These are phyloP conservation scores for Amblyornis subalaris DNA, from an alignment of 2,113 vertebrate genomes.

Conservation along the genomic window DNA sequence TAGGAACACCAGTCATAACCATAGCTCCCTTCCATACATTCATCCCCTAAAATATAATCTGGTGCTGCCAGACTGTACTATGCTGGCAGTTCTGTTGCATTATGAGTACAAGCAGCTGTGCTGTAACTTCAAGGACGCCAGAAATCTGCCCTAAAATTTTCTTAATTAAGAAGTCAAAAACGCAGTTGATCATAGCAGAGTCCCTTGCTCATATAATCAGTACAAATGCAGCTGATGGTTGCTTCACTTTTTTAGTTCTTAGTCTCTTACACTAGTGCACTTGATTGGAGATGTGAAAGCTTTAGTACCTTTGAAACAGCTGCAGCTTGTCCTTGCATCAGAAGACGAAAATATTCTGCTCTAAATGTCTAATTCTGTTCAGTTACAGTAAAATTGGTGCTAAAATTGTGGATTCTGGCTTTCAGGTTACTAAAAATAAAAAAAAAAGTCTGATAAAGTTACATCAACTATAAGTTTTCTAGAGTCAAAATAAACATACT, in stretches of 20 bases:
- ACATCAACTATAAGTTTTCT: background rate
- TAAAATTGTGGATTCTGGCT: background rate
- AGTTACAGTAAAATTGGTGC: background rate
- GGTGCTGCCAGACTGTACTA: background rate
- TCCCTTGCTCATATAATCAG: background rate
- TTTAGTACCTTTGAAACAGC: background rate
- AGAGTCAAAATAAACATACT: background rate
- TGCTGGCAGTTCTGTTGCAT: background rate
- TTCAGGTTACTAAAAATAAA: background rate
- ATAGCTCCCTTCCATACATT: background rate
- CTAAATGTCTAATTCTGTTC: background rate
- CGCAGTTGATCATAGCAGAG: background rate
- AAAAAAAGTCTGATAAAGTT: background rate
- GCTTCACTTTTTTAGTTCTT: background rate
- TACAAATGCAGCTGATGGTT: background rate
- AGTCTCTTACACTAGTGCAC: background rate
- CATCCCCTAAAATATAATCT: background rate
- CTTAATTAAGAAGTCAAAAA: background rate
- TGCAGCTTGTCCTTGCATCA: background rate
- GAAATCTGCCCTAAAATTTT: background rate
- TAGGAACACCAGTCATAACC: background rate
- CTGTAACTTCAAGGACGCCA: background rate
- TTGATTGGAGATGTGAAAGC: background rate
- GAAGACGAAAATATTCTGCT: background rate
- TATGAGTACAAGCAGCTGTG: background rate